Evolutionary conservation across 37 sponge, comb jelly and placozoan species (phyloP), one percentile per base, ranked within the genome.

Genomic region (Agelas oroides): DNA sequence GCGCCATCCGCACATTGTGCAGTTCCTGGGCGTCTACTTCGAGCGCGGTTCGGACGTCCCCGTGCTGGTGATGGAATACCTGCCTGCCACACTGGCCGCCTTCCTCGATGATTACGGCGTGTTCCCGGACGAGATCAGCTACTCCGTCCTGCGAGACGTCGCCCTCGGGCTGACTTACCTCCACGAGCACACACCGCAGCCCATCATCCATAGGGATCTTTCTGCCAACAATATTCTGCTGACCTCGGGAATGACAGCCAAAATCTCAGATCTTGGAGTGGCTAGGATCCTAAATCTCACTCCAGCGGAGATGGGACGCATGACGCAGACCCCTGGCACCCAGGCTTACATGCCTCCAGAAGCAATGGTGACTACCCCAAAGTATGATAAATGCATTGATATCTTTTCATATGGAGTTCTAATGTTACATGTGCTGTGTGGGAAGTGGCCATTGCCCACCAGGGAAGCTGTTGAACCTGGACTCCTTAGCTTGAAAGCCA

Each of bases 281-380:
- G 75, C 79, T 1, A 86, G 73, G 77, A 59, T 86, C 27, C 59
- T 68, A 16, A 39, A 77, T 53, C 65, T 78, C 40, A 52, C 78
- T 12, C 86, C 86, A 24, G 68, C 38, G 12, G 27, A 65, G 53
- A 64, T 61, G 36, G 36, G 27, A 5, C 56, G 72, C n/a, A 77
- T 77, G 57, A 77, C 86, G 16, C 33, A 36, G 19, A 37, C 38
- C 53, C 86, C 86, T 21, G 86, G 86, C 31, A 57, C 57, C 31
- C 25, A 52, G 18, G 30, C 33, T n/a, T 84, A 84, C 77, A 75
- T 84, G 85, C 85, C 85, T 37, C 85, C 85, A 54, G 85, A 84
- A 53, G 68, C 58, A 55, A 30, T 75, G 36, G 28, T 53, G 13
- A 70, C 54, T 8, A 28, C 40, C 18, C 85, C 77, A 24, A 27